Evolutionary conservation across 2,888 invertebrate species (phyloP).

Genomic region (Aporophyla nigra): DNA sequence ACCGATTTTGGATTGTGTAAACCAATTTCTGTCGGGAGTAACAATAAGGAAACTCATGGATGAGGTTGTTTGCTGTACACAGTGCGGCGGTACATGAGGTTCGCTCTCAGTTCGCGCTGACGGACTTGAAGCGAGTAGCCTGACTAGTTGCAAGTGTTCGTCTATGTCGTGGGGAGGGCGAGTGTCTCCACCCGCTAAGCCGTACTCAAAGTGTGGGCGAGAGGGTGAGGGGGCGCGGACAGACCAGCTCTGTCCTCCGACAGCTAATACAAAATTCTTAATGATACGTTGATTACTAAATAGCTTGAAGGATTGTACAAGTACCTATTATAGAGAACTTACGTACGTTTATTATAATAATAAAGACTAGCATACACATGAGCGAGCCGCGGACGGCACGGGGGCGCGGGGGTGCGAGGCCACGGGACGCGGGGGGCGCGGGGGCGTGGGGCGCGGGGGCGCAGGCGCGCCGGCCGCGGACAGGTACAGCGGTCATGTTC

Average conservation of each 20-base stretch:
- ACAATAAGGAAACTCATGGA: background rate
- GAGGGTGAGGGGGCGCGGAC: too few relatives aligned
- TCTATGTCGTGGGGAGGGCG: too few relatives aligned
- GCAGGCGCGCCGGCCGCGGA: background rate
- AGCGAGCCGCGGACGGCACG: constrained; percentile 66
- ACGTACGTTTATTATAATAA: constrained; percentile 80
- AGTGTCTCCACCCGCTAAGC: background rate
- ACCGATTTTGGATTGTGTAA: background rate
- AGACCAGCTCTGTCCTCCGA: background rate
- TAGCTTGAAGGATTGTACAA: constrained; percentile 76
- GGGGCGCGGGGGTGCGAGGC: background rate
- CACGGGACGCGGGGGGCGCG: too few relatives aligned
- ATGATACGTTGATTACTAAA: constrained; percentile 79
- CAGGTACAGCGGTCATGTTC: constrained; percentile 39
- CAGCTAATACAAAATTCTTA: constrained; percentile 77
- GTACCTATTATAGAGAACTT: constrained; percentile 77
- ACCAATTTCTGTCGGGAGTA: background rate
- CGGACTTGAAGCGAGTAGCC: background rate
- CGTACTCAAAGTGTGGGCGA: constrained; percentile 6
- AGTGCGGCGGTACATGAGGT: background rate
- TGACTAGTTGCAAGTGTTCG: background rate
- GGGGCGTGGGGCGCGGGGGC: background rate
- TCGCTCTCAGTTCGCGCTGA: background rate
- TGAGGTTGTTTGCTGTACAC: background rate
- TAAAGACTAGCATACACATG: constrained; percentile 90